Evolutionary conservation across 2,888 invertebrate species (phyloP), one percentile per base, ranked within the genome.

Genomic region (Trissolcus brochymenae): DNA sequence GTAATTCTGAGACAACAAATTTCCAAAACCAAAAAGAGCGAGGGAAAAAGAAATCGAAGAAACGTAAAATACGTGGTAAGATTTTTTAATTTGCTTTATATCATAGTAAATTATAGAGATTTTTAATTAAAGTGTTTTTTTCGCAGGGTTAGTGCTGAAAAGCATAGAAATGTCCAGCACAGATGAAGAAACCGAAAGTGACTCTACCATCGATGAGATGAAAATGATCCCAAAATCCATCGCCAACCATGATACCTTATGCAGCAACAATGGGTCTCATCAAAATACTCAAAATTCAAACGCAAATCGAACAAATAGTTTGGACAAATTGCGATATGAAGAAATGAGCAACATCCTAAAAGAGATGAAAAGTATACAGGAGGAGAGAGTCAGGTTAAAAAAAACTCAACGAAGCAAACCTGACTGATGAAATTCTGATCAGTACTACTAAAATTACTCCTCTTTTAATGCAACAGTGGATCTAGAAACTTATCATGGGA

Each of bases 121-220:
- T 43, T 43, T n/a, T 14, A 9, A 46, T 14, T 14, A 1, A 46
- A 46, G 46, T 46, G 14, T 43, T 55, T 35, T 40, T 40, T 40
- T 11, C 43, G 4, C 11, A 61, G 61, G 61, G 19, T 51, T 61
- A 13, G 61, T 61, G 13, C n/a, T 61, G 17, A 61, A 14, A 7
- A 61, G 61, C 17, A 61, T 61, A 35, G 61, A 61, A 51, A 50
- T 61, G 40, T 61, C 17, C 3, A 61, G 61, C n/a, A 51, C 50
- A 4, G 60, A 60, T 50, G 61, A 51, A 13, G 46, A 59, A 16
- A 14, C 3, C 1, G 29, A 35, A 4, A 35, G 16, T 25, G 16
- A 29, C 19, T 54, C 25, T 9, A 54, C 6, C 13, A 21, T n/a
- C 2, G 7, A 11, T 4, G 53, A 53, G 13, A 11, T 53, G 0